Percentiles rank a stretch among this genome's conserved stretches.
phyloP scores from a whole-genome alignment of 2,113 vertebrate genomes.

The Mohoua ochrocephala region DNA sequence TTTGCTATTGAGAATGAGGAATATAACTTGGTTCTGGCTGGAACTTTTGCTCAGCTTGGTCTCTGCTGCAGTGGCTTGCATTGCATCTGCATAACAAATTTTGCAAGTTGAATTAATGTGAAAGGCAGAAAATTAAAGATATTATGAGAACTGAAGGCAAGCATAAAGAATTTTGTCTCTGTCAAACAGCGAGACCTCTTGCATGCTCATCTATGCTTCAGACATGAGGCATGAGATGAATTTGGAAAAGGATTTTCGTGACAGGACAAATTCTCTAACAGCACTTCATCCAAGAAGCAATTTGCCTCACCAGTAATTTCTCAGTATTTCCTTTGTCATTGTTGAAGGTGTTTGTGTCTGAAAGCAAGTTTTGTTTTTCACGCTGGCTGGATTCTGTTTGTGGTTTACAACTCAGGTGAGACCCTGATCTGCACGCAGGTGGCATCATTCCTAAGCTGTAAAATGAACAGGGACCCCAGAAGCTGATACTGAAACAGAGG shows the following conservation, averaged over 20 bases:
- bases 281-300: constrained; percentile 1
- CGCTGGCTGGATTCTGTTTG: not conserved
- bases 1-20: not conserved
- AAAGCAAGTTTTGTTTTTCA: not conserved
- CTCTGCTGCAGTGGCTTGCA: not conserved
- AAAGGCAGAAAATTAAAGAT: constrained; percentile 36
- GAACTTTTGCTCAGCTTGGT: not conserved
- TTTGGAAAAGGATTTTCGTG: not conserved
- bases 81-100: not conserved
- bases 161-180: constrained; percentile 8
- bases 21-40: not conserved
- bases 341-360: not conserved
- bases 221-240: not conserved
- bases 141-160: not conserved
- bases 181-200: not conserved
- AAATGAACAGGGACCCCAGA: not conserved
- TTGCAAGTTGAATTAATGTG: not conserved
- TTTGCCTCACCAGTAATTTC: constrained; percentile 16
- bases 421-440: not conserved
- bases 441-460: not conserved
- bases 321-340: not conserved
- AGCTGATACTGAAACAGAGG: not conserved
- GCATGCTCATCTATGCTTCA: not conserved
- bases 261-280: not conserved
- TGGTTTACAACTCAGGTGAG: not conserved